Evolutionary conservation across 2,888 invertebrate species (phyloP), one percentile per base, ranked within the genome.

Genomic region (Nematopogon swammerdamellus): DNA sequence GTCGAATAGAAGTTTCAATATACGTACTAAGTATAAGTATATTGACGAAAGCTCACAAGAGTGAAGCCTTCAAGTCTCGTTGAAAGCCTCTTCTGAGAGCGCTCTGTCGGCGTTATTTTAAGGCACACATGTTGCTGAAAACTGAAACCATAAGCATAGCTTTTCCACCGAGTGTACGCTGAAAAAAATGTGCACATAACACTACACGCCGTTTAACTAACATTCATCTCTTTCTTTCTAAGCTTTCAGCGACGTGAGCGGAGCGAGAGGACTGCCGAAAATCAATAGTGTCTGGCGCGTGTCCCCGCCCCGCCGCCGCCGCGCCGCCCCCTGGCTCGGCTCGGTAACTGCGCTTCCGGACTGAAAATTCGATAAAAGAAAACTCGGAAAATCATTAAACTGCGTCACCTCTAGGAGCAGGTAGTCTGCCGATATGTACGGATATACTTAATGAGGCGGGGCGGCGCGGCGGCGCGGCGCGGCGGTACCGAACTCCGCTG

Each of bases 271-370:
- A 72, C 67, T 68, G 70, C 65, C 64, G 64, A 69, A 74, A 72
- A 79, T 79, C 79, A 76, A 79, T 79, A 79, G 68, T 74, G 76
- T 76, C 76, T 77, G 75, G 75, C 66, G 63, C 67, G 68, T 76
- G 76, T 76, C 77, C 75, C 36, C 11, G 11, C 36, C 36, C 36
- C 36, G 36, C 10, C 25, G 70, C 73, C 30, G 29, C 30, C 60
- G 63, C 72, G 68, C 71, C n/a, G n/a, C 71, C 65, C 68, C 69
- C 68, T 72, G 62, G 72, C 72, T 25, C 25, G 72, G 74, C 75
- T n/a, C n/a, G n/a, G n/a, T n/a, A n/a, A n/a, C n/a, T 73, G 73
- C 75, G 76, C 75, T 77, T 74, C 73, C 72, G 71, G 65, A 67
- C 65, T 70, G 67, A 70, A 75, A 76, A 74, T 77, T 72, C 70